phyloP scores from a whole-genome alignment of 1,140 invertebrate genomes.

The Brachionus calyciflorus region DNA sequence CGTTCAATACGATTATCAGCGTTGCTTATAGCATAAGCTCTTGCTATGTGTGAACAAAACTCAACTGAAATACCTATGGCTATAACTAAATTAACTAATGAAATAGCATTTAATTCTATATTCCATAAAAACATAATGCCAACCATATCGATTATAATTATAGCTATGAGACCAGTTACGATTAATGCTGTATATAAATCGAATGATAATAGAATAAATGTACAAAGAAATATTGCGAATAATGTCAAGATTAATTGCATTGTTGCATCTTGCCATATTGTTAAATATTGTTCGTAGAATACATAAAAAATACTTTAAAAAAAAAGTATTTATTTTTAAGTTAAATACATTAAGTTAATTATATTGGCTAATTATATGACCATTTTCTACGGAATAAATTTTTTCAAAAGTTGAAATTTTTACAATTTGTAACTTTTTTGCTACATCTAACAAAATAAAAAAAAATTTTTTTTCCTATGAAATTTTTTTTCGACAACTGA shows the following conservation, averaged over 20 bases:
- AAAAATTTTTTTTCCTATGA: too few relatives aligned
- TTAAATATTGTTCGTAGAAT: conserved; percentile 89
- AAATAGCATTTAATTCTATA: conserved; percentile 85
- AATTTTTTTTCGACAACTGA: too few relatives aligned
- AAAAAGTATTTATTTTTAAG: conserved; percentile 60
- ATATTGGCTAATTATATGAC: too few relatives aligned
- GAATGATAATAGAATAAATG: conserved; percentile 77
- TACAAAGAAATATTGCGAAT: conserved; percentile 74
- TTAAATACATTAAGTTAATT: conserved; percentile 49
- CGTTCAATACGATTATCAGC: conserved; percentile 66
- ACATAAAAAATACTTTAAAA: conserved; percentile 76
- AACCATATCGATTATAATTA: conserved; percentile 75
- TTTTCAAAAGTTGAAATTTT: too few relatives aligned
- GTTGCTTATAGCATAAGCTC: conserved; percentile 71
- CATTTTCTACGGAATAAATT: too few relatives aligned
- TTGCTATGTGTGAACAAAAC: conserved; percentile 84
- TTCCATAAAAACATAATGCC: conserved; percentile 87
- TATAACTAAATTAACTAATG: conserved; percentile 92
- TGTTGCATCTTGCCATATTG: conserved; percentile 75
- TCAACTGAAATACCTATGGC: conserved; percentile 88
- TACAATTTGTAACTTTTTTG: too few relatives aligned
- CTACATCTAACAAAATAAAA: too few relatives aligned
- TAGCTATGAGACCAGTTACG: conserved; percentile 66
- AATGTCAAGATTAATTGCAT: conserved; percentile 73
- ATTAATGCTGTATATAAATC: conserved; percentile 74